Conservation (phyloP, 2,113 vertebrate species). For the Camelus dromedarius region DNA sequence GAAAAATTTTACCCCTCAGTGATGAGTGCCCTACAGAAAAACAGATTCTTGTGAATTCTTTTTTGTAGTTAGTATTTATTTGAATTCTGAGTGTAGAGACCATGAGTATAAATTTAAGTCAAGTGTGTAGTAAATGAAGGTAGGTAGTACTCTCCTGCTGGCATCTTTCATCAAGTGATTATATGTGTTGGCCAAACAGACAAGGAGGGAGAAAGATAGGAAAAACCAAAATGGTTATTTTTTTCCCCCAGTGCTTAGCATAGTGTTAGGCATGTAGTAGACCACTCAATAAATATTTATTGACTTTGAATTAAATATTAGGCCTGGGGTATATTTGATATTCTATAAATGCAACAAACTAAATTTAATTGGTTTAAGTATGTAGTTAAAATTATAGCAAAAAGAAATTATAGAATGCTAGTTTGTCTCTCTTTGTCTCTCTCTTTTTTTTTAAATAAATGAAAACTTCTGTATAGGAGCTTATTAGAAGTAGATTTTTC, state of each 20-base stretch:
- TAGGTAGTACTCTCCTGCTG: neutral
- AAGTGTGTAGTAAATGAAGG: neutral
- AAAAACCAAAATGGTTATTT: neutral
- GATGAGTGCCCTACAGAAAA: slow-evolving; percentile 80
- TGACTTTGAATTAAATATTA: slow-evolving; percentile 75
- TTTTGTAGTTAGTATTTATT: slow-evolving; percentile 70
- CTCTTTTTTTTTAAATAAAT: neutral
- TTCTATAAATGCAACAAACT: slow-evolving; percentile 40
- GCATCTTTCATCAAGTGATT: neutral
- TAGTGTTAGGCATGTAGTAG: slow-evolving; percentile 47
- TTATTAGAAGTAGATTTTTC: slow-evolving; percentile 62
- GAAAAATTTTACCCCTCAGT: slow-evolving; percentile 80
- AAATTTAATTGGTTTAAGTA: slow-evolving; percentile 69
- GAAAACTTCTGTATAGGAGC: slow-evolving; percentile 31
- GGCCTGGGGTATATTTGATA: slow-evolving; percentile 33
- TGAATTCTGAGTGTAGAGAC: slow-evolving; percentile 49
- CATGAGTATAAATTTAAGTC: slow-evolving; percentile 69
- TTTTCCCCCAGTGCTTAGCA: neutral
- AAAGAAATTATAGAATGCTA: slow-evolving; percentile 8
- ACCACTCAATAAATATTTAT: slow-evolving; percentile 70
- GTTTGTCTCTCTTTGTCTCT: neutral
- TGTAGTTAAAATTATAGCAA: slow-evolving; percentile 48
- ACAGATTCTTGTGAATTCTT: slow-evolving; percentile 79
- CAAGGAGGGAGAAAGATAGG: neutral
- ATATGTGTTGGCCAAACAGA: neutral